Base-by-base conservation (phyloP, 2,113 vertebrate species). In the Solea solea region DNA sequence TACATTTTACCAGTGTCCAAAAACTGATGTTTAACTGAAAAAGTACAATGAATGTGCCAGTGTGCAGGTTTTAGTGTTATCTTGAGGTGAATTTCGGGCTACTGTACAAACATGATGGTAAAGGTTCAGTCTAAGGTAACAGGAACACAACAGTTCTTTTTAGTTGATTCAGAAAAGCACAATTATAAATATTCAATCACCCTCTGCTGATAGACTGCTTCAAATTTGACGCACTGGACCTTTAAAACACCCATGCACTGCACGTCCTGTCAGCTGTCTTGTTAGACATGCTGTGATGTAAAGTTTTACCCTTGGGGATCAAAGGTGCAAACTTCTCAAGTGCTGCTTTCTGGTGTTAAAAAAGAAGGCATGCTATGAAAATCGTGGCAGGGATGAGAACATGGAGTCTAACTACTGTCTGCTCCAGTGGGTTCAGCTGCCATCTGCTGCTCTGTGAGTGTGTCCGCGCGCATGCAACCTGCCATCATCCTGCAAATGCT, bases 371-470 rank as follows among this genome's bases (percentile, higher is more conserved):
- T 84, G 65, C 64, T 65, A 53, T 21, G 54, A 21, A 58, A 83
- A 70, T 71, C 57, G 64, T 7, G 13, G 41, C 68, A 45, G 50
- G 65, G 65, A 9, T 5, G 42, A 56, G 55, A 58, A 76, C 52
- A 72, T 55, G 64, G 60, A 74, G 61, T 42, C 27, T 77, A 65
- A 64, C 63, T 63, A 75, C 69, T 65, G 49, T n/a, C 42, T 65
- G 69, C 73, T 71, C 79, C 72, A 77, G 70, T 76, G 53, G 21
- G 40, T 65, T 58, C 42, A 39, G 66, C 76, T 42, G 52, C 68
- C 69, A 81, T 83, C 64, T 83, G 74, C 75, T 76, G 48, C 55
- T 76, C 49, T 76, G 64, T 45, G 27, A 61, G 44, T 14, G 49
- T 72, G 48, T 76, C 16, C 55, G 15, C 7, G 3, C 42, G 56